phyloP scores from a whole-genome alignment of 2,113 vertebrate species.

The Sceloporus undulatus region DNA sequence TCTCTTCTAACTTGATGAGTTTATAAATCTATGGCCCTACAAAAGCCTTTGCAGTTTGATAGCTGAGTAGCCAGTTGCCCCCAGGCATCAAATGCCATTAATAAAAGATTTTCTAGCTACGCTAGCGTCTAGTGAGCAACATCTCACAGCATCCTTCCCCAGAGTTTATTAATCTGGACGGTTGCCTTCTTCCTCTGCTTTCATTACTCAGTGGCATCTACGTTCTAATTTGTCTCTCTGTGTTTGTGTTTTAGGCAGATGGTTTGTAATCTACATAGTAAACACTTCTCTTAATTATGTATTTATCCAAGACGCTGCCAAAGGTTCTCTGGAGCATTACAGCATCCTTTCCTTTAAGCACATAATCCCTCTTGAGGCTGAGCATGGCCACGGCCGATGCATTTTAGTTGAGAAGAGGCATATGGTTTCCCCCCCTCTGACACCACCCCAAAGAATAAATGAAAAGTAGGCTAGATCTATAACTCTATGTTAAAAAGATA shows the following conservation, averaged over 20 bases:
- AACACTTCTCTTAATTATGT: constrained; percentile 30
- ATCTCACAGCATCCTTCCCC: neutral
- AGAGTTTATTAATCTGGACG: accelerated
- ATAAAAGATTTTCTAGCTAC: neutral
- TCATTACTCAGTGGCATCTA: neutral
- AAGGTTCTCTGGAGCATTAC: constrained; percentile 42
- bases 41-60: neutral
- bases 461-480: no score
- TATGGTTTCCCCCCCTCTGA: neutral
- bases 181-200: neutral
- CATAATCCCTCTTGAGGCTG: constrained; percentile 5
- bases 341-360: neutral
- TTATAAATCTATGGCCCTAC: no score
- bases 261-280: neutral
- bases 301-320: constrained; percentile 21
- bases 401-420: neutral
- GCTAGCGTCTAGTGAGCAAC: no score
- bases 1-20: no score
- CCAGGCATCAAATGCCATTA: neutral
- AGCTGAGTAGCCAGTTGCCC: neutral
- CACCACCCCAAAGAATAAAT: no score
- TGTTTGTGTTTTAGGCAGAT: constrained; percentile 3
- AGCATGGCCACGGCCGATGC: constrained; percentile 18
- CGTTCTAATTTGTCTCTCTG: neutral
- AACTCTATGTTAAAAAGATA: no score